Percentiles rank a stretch among this genome's conserved stretches.
These are phyloP conservation scores for Cisticola juncidis DNA, from an alignment of 2,113 vertebrate species.

Conservation along the genomic window DNA sequence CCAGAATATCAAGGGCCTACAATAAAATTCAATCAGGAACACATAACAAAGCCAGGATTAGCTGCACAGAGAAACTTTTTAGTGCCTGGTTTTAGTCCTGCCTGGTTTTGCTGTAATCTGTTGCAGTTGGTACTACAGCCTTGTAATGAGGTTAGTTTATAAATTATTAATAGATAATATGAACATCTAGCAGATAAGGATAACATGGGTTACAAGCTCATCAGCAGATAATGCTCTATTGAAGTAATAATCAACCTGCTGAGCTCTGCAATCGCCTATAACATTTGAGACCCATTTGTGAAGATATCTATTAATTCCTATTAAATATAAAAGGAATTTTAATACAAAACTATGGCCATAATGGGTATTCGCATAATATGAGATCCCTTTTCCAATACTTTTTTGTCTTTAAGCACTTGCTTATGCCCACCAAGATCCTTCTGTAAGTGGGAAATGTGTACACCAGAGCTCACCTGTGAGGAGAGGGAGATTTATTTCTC, in stretches of 20 bases:
- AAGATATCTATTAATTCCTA: constrained; percentile 15
- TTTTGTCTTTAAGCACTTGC: not conserved
- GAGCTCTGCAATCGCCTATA: not conserved
- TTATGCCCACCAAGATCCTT: not conserved
- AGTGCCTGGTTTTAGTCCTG: not conserved
- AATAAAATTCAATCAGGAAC: not conserved
- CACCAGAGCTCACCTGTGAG: not conserved
- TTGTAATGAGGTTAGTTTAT: constrained; percentile 18
- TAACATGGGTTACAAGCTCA: constrained; percentile 3
- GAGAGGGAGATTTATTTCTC: not conserved
- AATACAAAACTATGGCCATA: not conserved
- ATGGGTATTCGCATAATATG: not conserved
- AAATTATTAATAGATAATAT: constrained; percentile 11
- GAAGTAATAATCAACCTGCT: not conserved
- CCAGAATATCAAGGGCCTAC: not conserved
- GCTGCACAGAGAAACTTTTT: not conserved
- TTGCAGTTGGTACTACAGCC: not conserved
- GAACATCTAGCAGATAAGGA: not conserved
- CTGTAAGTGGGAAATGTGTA: not conserved
- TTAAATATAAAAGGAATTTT: not conserved
- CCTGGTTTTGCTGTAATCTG: not conserved
- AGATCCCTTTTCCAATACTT: not conserved
- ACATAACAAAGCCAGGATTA: not conserved
- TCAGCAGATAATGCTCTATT: constrained; percentile 3
- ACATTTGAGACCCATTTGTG: not conserved